Base-by-base conservation (phyloP, 2,888 invertebrate species). In the Cephus sareptanus region DNA sequence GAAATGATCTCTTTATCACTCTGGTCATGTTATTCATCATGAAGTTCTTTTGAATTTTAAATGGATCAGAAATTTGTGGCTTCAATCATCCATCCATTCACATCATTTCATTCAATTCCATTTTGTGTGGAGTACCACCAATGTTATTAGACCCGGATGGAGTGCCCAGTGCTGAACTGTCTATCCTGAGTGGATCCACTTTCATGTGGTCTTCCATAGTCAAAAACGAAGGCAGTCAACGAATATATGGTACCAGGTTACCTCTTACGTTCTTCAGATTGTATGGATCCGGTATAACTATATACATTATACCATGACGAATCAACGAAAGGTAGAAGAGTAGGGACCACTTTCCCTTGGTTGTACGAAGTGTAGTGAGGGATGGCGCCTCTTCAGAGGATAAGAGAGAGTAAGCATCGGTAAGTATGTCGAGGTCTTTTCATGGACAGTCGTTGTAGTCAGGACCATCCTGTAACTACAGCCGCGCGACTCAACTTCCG, bases 351-450 rank as follows among this genome's bases (percentile, higher is more conserved):
- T 91, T 91, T 91, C 91, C 90, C 90, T 90, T 89, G 86, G 84
- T 77, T 79, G 82, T 83, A 81, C 78, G 75, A 79, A 77, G 81
- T 79, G 82, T 83, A 80, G 83, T 83, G 87, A 85, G 85, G 87
- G 87, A 88, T 87, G 88, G 85, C 87, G 87, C 86, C 86, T 86
- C 85, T 80, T 80, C 81, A 83, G 84, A 88, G 86, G 88, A 87
- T 87, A 87, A 87, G 86, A 86, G 84, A 85, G 85, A 84, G 85
- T 77, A 74, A 85, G 81, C 80, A 80, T 78, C 82, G 85, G 85
- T 88, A 91, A 91, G 91, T 91, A 87, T 91, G 91, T 91, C 91
- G 91, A 91, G 91, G 91, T 90, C 91, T 91, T 90, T 90, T 90
- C 91, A 90, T 89, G 90, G 91, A 87, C 90, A 90, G 90, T 89